A percentile compares a stretch with the other conserved stretches of the same genome.
phyloP scores from a whole-genome alignment of 2,888 invertebrate genomes.

The Mythimna vitellina region DNA sequence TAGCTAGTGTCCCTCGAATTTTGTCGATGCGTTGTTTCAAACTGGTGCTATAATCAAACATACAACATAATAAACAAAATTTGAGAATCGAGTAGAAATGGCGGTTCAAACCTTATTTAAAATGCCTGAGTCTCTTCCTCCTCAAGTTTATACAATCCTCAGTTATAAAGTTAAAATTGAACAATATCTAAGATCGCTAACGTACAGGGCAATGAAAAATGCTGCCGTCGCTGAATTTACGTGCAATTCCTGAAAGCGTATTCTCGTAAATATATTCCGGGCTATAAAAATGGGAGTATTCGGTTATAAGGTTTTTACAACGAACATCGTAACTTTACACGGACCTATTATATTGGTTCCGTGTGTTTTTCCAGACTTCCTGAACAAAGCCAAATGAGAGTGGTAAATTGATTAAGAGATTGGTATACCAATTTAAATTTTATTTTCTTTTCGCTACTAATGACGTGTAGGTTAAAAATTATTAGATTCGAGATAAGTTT shows the following conservation, averaged over 20 bases:
- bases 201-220: slow-evolving; percentile 77
- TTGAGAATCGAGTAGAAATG: not conserved
- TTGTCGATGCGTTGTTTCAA: not conserved
- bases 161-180: slow-evolving; percentile 58
- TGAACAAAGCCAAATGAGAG: slow-evolving; percentile 9
- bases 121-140: not conserved
- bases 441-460: not conserved
- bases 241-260: slow-evolving; percentile 83
- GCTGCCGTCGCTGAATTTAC: slow-evolving; percentile 79
- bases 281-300: slow-evolving; percentile 85
- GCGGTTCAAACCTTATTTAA: not conserved
- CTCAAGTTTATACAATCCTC: slow-evolving; percentile 7
- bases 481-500: not conserved
- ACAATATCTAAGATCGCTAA: slow-evolving; percentile 55
- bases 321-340: slow-evolving; percentile 75
- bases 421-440: not conserved
- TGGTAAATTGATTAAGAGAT: slow-evolving; percentile 1
- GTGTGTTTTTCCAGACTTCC: slow-evolving; percentile 52
- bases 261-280: slow-evolving; percentile 86
- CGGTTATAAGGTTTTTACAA: slow-evolving; percentile 84
- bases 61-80: not conserved
- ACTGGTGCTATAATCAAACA: not conserved
- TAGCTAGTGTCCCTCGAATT: not conserved
- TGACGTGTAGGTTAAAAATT: not conserved
- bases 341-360: slow-evolving; percentile 57